Evolutionary conservation across 1,140 invertebrate genomes (phyloP).

Genomic region (Drosophila miranda): DNA sequence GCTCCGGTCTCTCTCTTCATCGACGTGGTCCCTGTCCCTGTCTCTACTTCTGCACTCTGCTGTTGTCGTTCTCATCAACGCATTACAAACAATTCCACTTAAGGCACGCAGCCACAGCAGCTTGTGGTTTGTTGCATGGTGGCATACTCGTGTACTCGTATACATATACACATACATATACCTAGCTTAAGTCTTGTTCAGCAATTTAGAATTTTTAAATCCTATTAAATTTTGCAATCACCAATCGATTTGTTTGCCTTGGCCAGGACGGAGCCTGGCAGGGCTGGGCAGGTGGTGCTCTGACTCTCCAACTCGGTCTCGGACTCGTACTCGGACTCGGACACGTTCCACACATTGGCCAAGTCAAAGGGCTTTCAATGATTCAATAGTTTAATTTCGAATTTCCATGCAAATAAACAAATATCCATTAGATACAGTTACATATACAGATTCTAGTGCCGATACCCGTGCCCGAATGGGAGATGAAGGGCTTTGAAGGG

Average conservation of each 20-base stretch:
- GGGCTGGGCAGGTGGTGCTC: neutral
- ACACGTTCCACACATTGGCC: constrained; percentile 34
- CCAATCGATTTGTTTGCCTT: constrained; percentile 66
- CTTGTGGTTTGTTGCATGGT: constrained; percentile 65
- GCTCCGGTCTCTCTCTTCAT: neutral
- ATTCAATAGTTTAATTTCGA: constrained; percentile 71
- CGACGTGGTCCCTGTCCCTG: neutral
- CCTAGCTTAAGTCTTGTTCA: constrained; percentile 64
- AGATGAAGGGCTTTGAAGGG: neutral
- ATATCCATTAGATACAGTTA: constrained; percentile 35
- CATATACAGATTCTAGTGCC: too few relatives aligned
- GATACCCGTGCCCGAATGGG: too few relatives aligned
- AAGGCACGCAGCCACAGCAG: constrained; percentile 66
- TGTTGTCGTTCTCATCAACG: constrained; percentile 51
- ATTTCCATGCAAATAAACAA: constrained; percentile 63
- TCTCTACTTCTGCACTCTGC: neutral
- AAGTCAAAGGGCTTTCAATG: constrained; percentile 67
- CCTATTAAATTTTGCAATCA: constrained; percentile 72
- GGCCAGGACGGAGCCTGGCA: neutral
- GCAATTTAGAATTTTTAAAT: constrained; percentile 77
- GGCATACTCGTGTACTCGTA: neutral
- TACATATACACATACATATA: constrained; percentile 7
- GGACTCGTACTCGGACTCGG: constrained; percentile 15
- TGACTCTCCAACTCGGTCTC: neutral
- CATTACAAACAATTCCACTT: constrained; percentile 80